These are phyloP conservation scores for Aurelia coerulea DNA, from an alignment of 30 jellyfish, hydroid and myxozoan species.

Conservation along the genomic window DNA sequence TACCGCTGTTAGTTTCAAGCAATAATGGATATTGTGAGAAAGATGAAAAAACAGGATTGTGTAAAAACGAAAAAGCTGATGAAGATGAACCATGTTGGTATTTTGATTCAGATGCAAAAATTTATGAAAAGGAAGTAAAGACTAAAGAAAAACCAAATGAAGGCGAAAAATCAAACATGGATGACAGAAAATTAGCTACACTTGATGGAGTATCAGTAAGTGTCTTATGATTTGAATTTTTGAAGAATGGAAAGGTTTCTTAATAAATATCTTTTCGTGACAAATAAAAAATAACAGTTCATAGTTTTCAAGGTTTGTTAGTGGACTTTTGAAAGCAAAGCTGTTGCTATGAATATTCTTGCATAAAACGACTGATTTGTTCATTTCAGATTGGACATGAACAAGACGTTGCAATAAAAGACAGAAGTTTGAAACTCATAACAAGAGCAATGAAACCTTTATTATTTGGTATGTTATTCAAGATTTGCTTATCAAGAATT, in stretches of 20 bases:
- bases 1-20: not conserved
- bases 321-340: too few relatives aligned
- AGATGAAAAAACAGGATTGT: slow-evolving; percentile 46
- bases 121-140: not conserved
- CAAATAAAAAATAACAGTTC: too few relatives aligned
- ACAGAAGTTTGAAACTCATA: slow-evolving; percentile 37
- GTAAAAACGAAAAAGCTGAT: slow-evolving; percentile 34
- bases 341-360: too few relatives aligned
- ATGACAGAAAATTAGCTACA: slow-evolving; percentile 17
- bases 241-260: not conserved
- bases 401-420: slow-evolving; percentile 51
- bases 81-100: slow-evolving; percentile 71
- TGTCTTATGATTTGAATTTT: not conserved
- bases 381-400: slow-evolving; percentile 80
- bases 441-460: slow-evolving; percentile 87
- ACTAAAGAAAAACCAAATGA: not conserved
- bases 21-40: slow-evolving; percentile 37
- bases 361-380: not conserved
- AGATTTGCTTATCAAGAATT: too few relatives aligned
- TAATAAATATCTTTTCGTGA: too few relatives aligned
- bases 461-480: slow-evolving; percentile 78
- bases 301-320: too few relatives aligned
- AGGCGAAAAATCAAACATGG: not conserved
- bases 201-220: slow-evolving; percentile 50
- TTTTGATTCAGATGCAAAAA: slow-evolving; percentile 13